Percentiles rank a stretch among this genome's conserved stretches.
phyloP scores from a whole-genome alignment of 2,888 invertebrate genomes.

The Sycophila texana region DNA sequence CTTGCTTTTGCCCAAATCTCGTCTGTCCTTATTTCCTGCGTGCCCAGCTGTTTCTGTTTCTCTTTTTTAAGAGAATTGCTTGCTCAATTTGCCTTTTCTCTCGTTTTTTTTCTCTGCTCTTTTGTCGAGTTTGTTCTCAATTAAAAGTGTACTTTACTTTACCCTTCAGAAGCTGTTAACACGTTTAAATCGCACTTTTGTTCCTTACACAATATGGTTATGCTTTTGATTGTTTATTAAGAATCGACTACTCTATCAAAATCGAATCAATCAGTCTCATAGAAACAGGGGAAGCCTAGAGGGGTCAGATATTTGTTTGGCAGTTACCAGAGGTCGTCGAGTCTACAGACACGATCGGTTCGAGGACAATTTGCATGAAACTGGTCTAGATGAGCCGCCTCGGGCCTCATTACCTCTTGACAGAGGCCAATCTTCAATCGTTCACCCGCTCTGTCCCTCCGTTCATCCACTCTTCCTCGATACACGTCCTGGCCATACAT shows the following conservation, averaged over 20 bases:
- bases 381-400: constrained; percentile 63
- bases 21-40: constrained; percentile 33
- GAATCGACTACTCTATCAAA: no score
- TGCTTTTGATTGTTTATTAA: no score
- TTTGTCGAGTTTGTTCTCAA: no score
- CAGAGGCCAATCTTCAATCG: constrained; percentile 55
- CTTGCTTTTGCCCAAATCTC: neutral
- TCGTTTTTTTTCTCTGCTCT: neutral
- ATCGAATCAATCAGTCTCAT: no score
- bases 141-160: no score
- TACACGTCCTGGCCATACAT: constrained; percentile 1
- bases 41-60: neutral
- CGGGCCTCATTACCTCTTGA: constrained; percentile 64
- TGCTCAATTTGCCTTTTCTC: constrained; percentile 8
- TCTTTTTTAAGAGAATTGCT: constrained; percentile 10
- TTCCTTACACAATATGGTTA: no score
- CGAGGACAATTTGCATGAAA: constrained; percentile 67
- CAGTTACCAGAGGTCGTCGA: neutral
- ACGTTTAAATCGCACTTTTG: no score
- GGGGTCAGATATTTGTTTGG: constrained; percentile 9
- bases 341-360: neutral
- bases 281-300: neutral
- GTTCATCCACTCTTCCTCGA: constrained; percentile 16
- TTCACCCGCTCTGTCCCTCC: constrained; percentile 19
- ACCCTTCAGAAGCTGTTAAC: no score